Evolutionary conservation across 1,140 invertebrate genomes (phyloP), one percentile per base, ranked within the genome.

Genomic region (Saxidomus purpurata): DNA sequence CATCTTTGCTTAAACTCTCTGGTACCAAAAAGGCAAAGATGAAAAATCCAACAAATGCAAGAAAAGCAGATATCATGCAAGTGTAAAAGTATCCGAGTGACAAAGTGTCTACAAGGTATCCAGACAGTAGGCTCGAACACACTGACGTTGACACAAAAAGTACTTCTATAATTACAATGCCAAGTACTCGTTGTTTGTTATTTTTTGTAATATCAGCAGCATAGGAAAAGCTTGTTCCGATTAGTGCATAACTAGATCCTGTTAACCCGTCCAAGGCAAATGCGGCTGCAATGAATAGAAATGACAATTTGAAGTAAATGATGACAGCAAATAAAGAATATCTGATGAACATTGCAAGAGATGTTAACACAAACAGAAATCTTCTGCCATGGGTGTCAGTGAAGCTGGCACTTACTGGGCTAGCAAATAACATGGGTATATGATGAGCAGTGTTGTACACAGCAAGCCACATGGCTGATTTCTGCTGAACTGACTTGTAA

Each of bases 351-450:
- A 83, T 47, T n/a, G 55, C 61, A n/a, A 83, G n/a, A 3, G 80
- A 63, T 28, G 80, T 36, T 49, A 83, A 25, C 11, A 83, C 49
- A 63, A 83, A 83, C 31, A 83, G 52, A 59, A 83, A 83, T 47
- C 61, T 59, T 3, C 80, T 6, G 15, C 80, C 80, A 67, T 59
- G 40, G 9, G 80, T 31, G 36, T 83, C 80, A 43, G 80, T 67
- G 22, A 61, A 47, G 40, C 59, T 83, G 2, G 80, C 22, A 0
- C 67, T 34, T 25, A 83, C 28, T 2, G 67, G 22, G 61, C 40
- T 47, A 36, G 80, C 59, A 34, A 83, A 59, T 34, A 83, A 15
- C 61, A 69, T 49, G 0, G 80, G 80, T 47, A 69, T 22, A 67
- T 67, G 40, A 25, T 67, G 59, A 13, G 80, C 80, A 3, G 49